These are phyloP conservation scores for Clarias magur DNA, from an alignment of 2,113 vertebrate species.

Conservation along the genomic window DNA sequence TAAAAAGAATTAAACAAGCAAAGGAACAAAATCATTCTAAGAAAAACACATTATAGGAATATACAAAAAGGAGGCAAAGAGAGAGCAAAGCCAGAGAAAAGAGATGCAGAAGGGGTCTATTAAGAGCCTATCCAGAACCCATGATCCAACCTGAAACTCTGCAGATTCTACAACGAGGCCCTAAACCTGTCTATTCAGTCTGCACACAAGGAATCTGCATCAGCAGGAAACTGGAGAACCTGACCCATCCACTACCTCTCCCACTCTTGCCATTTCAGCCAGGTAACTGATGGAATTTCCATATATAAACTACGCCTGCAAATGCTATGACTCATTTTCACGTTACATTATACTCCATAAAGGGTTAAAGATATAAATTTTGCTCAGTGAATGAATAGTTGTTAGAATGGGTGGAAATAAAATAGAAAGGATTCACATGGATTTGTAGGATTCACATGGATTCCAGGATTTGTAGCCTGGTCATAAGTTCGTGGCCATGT, in stretches of 20 bases:
- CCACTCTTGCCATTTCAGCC: neutral
- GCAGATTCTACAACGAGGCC: neutral
- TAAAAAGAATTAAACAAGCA: neutral
- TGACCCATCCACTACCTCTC: neutral
- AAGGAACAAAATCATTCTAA: neutral
- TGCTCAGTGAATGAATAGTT: neutral
- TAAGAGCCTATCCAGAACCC: neutral
- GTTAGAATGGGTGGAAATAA: neutral
- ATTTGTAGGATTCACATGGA: too few relatives aligned
- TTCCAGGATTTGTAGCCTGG: too few relatives aligned
- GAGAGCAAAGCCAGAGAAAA: slow-evolving; percentile 8
- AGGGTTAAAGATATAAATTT: neutral
- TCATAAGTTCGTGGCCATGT: too few relatives aligned
- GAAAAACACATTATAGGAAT: slow-evolving; percentile 42
- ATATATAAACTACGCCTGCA: neutral
- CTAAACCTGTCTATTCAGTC: neutral
- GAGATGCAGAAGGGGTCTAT: neutral
- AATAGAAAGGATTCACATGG: too few relatives aligned
- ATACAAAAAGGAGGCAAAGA: slow-evolving; percentile 39
- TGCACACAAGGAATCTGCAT: neutral
- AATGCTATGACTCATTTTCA: neutral
- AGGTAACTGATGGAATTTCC: neutral
- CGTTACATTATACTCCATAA: neutral
- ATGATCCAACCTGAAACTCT: neutral
- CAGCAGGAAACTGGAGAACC: slow-evolving; percentile 1